Percentiles rank a stretch among this genome's conserved stretches.
Conservation (phyloP, 1,140 invertebrate species). For the Macrobrachium rosenbergii region DNA sequence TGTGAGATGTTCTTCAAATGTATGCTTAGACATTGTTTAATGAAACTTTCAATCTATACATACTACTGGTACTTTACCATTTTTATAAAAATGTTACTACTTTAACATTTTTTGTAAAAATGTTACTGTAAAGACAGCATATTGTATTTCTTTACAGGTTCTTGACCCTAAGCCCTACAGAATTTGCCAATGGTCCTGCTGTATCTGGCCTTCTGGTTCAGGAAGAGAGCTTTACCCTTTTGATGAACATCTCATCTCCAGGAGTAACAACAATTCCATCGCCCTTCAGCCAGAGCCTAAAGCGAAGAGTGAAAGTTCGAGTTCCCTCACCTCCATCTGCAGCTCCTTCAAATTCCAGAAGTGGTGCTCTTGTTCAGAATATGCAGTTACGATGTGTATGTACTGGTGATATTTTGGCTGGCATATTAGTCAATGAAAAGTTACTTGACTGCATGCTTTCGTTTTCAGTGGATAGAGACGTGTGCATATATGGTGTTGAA, state of each 20-base stretch:
- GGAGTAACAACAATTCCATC: conserved; percentile 71
- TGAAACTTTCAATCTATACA: too few relatives aligned
- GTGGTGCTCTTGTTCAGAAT: conserved; percentile 7
- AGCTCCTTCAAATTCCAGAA: background rate
- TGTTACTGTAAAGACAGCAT: conserved; percentile 4
- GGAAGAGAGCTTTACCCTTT: conserved; percentile 83
- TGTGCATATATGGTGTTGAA: conserved; percentile 78
- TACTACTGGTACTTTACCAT: too few relatives aligned
- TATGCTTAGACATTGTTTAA: too few relatives aligned
- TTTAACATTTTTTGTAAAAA: background rate
- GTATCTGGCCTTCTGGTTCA: conserved; percentile 78
- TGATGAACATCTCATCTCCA: conserved; percentile 83
- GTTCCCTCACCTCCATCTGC: conserved; percentile 4
- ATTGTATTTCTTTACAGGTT: conserved; percentile 71
- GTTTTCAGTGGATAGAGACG: conserved; percentile 83
- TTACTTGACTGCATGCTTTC: conserved; percentile 81
- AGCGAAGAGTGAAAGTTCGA: conserved; percentile 34
- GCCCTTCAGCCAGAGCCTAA: conserved; percentile 27
- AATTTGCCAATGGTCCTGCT: conserved; percentile 85
- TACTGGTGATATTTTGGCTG: conserved; percentile 45
- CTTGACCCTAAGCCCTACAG: conserved; percentile 81
- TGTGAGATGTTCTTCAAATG: too few relatives aligned
- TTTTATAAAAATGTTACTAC: background rate
- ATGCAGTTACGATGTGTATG: conserved; percentile 46
- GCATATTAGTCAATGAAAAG: conserved; percentile 75